Evolutionary conservation across 2,888 invertebrate genomes (phyloP).

Genomic region (Noctuana brunneofusca): DNA sequence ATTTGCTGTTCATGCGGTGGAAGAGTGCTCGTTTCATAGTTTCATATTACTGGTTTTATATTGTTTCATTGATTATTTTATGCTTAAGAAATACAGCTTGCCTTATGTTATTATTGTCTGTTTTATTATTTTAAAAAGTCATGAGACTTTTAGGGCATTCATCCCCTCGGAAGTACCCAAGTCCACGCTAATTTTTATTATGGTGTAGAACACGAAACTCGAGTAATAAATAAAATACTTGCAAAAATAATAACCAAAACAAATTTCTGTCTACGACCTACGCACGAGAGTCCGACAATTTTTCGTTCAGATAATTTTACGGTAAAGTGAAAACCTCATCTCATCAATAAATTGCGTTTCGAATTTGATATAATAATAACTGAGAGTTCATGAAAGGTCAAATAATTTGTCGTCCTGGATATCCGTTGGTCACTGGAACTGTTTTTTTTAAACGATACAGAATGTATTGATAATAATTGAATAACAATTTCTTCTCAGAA

Average conservation of each 20-base stretch:
- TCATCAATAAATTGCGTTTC: background rate
- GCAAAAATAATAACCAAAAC: no score
- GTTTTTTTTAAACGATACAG: constrained; percentile 21
- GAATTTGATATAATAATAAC: background rate
- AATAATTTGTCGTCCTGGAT: constrained; percentile 7
- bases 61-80: constrained; percentile 18
- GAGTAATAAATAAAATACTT: no score
- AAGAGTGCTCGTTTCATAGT: constrained; percentile 2
- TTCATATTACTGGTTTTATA: constrained; percentile 3
- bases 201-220: no score
- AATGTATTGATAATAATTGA: constrained; percentile 25
- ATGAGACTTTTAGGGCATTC: no score
- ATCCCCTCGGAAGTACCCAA: no score
- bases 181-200: no score
- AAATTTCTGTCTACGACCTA: no score
- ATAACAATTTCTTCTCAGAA: constrained; percentile 32
- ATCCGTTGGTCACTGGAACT: constrained; percentile 11
- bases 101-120: no score
- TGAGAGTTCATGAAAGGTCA: constrained; percentile 1
- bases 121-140: no score
- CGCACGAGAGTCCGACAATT: no score
- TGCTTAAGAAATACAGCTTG: no score
- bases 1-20: constrained; percentile 35
- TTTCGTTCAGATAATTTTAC: no score
- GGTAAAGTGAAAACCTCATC: background rate